phyloP scores from a whole-genome alignment of 2,888 invertebrate species.

The Nomada lathburiana region DNA sequence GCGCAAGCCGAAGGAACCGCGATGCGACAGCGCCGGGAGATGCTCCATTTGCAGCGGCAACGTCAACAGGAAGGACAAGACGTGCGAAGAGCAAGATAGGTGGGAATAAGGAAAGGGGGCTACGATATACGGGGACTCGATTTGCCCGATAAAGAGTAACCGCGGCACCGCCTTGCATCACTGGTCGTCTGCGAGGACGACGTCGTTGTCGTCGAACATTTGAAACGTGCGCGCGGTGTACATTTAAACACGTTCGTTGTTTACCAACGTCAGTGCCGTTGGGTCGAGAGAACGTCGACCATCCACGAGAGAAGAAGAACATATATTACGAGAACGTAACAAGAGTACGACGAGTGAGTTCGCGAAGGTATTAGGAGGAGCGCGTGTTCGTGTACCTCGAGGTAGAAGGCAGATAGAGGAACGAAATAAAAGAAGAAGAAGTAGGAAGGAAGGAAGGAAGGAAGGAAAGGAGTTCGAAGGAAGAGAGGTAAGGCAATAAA shows the following conservation, averaged over 20 bases:
- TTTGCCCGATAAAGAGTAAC: neutral
- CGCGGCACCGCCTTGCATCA: too few species aligned
- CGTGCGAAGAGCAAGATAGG: slow-evolving; percentile 36
- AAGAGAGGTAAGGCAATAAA: slow-evolving; percentile 40
- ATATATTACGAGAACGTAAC: neutral
- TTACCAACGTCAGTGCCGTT: slow-evolving; percentile 51
- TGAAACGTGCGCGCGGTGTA: slow-evolving; percentile 52
- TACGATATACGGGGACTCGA: neutral
- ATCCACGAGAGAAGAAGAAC: neutral
- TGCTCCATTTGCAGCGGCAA: slow-evolving; percentile 49
- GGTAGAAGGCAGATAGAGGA: slow-evolving; percentile 18
- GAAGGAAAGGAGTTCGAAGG: neutral
- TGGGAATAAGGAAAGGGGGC: slow-evolving; percentile 27
- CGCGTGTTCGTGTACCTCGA: slow-evolving; percentile 13
- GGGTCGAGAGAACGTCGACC: slow-evolving; percentile 3
- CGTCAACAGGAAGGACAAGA: slow-evolving; percentile 52
- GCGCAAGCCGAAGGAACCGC: slow-evolving; percentile 41
- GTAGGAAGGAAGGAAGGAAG: too few species aligned
- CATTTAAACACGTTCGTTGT: slow-evolving; percentile 35
- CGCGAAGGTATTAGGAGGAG: slow-evolving; percentile 4
- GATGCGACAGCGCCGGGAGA: slow-evolving; percentile 57
- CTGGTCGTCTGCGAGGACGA: neutral
- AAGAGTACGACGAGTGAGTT: neutral
- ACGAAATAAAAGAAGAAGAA: neutral
- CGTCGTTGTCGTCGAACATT: slow-evolving; percentile 8